A percentile compares a stretch with the other conserved stretches of the same genome.
Evolutionary conservation across 64 coral and sea anemone species (phyloP).

Genomic region (Stylophora pistillata): DNA sequence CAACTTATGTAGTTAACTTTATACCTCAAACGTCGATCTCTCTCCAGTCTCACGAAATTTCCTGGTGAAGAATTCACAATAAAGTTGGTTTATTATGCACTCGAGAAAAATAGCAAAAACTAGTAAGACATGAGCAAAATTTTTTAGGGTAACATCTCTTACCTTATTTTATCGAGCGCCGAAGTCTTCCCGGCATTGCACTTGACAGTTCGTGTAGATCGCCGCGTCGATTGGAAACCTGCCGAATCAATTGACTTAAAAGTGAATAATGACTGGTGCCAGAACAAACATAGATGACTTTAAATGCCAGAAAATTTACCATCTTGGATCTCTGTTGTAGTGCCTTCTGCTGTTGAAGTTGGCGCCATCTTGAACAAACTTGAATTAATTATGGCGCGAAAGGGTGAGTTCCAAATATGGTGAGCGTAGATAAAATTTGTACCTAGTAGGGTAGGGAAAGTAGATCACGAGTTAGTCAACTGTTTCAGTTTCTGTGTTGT

Average conservation of each 20-base stretch:
- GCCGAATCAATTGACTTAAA: neutral
- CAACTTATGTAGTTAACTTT: too few relatives aligned
- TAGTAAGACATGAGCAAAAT: neutral
- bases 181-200: conserved; percentile 41
- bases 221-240: conserved; percentile 63
- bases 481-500: too few relatives aligned
- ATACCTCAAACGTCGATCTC: conserved; percentile 64
- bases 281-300: neutral
- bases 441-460: neutral
- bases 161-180: conserved; percentile 85
- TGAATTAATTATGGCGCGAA: conserved; percentile 80
- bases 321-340: conserved; percentile 22
- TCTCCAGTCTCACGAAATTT: conserved; percentile 80
- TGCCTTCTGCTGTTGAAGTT: conserved; percentile 11
- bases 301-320: conserved; percentile 35
- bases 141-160: neutral
- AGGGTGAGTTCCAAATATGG: conserved; percentile 27
- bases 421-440: neutral
- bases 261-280: neutral
- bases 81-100: neutral
- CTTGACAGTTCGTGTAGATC: conserved; percentile 58
- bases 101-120: neutral
- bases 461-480: neutral
- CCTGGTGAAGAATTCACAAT: neutral
- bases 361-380: conserved; percentile 60